Evolutionary conservation across 1,140 invertebrate species (phyloP).

Genomic region (Calosoma granatense): DNA sequence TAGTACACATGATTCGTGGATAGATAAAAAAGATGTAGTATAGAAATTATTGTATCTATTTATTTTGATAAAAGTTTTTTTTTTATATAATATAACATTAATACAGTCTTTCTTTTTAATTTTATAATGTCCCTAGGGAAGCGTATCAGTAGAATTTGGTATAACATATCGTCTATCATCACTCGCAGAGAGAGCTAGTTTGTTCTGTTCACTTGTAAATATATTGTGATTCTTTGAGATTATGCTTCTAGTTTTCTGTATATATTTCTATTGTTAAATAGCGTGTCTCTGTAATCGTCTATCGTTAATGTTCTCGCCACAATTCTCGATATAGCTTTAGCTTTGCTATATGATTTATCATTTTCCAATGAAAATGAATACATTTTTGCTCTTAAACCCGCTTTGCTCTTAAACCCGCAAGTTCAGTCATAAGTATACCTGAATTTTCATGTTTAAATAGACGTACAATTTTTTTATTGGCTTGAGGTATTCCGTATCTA

Average conservation of each 20-base stretch:
- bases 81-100: background rate
- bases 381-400: too few species aligned
- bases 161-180: background rate
- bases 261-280: background rate
- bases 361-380: background rate
- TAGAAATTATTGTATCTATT: background rate
- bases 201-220: background rate
- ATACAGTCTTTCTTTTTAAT: background rate
- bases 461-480: background rate
- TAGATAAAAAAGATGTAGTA: constrained; percentile 11
- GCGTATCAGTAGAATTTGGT: too few species aligned
- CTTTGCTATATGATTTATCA: background rate
- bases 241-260: background rate
- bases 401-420: background rate
- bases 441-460: background rate
- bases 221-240: background rate
- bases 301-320: background rate
- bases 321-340: background rate
- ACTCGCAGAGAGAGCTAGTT: background rate
- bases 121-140: background rate
- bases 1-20: constrained; percentile 17
- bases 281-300: background rate
- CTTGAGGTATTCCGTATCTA: background rate
- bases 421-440: background rate
- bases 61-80: too few species aligned